A percentile compares a stretch with the other conserved stretches of the same genome.
Evolutionary conservation across 2,888 invertebrate species (phyloP).

Genomic region (Protonemura montana): DNA sequence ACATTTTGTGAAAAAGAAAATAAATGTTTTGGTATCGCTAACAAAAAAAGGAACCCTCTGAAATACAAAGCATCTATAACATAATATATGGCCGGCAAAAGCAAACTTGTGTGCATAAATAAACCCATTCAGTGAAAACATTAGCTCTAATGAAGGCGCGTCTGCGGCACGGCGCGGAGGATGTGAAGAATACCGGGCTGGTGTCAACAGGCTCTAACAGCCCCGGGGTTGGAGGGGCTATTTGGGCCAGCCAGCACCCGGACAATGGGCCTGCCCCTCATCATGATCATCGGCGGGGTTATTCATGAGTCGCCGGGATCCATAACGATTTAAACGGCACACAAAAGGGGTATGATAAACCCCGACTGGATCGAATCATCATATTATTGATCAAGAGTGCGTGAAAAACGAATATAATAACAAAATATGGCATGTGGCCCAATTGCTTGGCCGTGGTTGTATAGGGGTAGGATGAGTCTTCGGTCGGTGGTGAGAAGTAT

Average conservation of each 20-base stretch:
- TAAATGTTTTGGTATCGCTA: neutral
- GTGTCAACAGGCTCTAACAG: slow-evolving; percentile 38
- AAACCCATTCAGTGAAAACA: slow-evolving; percentile 26
- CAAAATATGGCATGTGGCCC: slow-evolving; percentile 18
- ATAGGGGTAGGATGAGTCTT: neutral
- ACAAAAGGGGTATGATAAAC: slow-evolving; percentile 45
- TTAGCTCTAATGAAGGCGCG: slow-evolving; percentile 2
- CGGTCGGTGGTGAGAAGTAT: neutral
- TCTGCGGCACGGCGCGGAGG: neutral
- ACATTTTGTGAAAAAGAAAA: slow-evolving; percentile 12
- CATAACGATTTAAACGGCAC: slow-evolving; percentile 44
- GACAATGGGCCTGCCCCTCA: slow-evolving; percentile 29
- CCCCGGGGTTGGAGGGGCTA: neutral
- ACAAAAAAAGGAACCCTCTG: neutral
- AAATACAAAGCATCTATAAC: neutral
- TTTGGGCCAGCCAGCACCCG: neutral
- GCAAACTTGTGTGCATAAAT: slow-evolving; percentile 9
- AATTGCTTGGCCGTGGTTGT: neutral
- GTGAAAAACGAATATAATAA: slow-evolving; percentile 41
- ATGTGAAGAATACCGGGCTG: neutral
- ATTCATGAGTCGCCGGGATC: slow-evolving; percentile 44
- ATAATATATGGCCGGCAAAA: neutral
- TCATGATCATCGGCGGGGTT: slow-evolving; percentile 30
- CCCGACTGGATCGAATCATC: slow-evolving; percentile 28
- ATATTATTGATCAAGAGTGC: slow-evolving; percentile 47